These are phyloP conservation scores for Parthenolecanium corni DNA, from an alignment of 2,888 invertebrate genomes.

Conservation along the genomic window DNA sequence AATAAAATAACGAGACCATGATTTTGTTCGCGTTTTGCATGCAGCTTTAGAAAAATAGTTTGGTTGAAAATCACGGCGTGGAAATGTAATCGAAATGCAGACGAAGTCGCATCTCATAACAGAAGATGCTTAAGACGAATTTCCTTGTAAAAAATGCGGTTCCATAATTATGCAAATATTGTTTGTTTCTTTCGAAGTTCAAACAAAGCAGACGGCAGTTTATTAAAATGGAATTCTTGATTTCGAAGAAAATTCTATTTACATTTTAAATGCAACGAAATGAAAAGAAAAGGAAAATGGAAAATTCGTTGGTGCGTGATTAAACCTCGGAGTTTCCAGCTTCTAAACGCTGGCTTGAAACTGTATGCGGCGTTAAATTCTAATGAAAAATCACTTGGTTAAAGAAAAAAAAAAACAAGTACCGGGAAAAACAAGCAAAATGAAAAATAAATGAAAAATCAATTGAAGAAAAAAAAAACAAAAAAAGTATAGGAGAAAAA, in stretches of 20 bases:
- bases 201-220: slow-evolving; percentile 29
- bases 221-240: slow-evolving; percentile 29
- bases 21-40: background rate
- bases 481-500: background rate
- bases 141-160: slow-evolving; percentile 29
- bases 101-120: slow-evolving; percentile 29
- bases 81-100: slow-evolving; percentile 27
- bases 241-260: slow-evolving; percentile 29
- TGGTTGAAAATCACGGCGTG: slow-evolving; percentile 20
- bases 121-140: slow-evolving; percentile 29
- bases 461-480: slow-evolving; percentile 21
- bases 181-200: slow-evolving; percentile 28
- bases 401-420: slow-evolving; percentile 12
- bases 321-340: slow-evolving; percentile 22
- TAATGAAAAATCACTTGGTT: slow-evolving; percentile 28
- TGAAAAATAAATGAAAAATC: slow-evolving; percentile 29
- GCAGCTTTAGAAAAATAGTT: too few species aligned
- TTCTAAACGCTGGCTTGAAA: slow-evolving; percentile 28
- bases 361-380: slow-evolving; percentile 29
- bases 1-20: background rate
- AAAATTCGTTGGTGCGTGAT: slow-evolving; percentile 29
- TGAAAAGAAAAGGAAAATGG: slow-evolving; percentile 28
- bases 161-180: slow-evolving; percentile 29
- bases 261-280: slow-evolving; percentile 29
- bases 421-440: slow-evolving; percentile 27